phyloP scores from a whole-genome alignment of 2,113 vertebrate genomes.

The Numida meleagris region DNA sequence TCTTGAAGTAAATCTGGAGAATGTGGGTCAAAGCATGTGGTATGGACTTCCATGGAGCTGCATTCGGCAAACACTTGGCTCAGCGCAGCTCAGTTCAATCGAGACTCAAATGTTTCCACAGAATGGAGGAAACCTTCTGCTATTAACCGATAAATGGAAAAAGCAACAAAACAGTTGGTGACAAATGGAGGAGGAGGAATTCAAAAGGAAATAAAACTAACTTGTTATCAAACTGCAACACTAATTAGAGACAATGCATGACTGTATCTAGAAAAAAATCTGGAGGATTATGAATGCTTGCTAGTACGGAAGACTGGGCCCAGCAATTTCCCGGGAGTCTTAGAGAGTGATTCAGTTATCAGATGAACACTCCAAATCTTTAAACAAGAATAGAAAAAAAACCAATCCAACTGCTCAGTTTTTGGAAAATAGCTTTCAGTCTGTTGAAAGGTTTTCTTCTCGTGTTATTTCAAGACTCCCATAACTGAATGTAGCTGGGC shows the following conservation, averaged over 20 bases:
- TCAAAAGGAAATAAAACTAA: conserved; percentile 20
- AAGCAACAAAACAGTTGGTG: neutral
- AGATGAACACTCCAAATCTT: conserved; percentile 1
- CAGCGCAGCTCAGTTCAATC: neutral
- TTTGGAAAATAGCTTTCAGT: conserved; percentile 25
- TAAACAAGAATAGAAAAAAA: neutral
- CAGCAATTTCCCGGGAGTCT: conserved; percentile 9
- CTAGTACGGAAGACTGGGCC: neutral
- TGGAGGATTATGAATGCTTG: neutral
- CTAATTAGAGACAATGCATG: conserved; percentile 18
- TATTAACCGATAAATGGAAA: neutral
- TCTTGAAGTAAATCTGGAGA: neutral
- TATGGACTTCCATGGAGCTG: neutral
- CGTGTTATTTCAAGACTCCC: conserved; percentile 22
- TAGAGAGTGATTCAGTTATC: neutral
- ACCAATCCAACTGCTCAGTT: neutral
- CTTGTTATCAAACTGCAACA: neutral
- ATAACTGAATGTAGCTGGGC: conserved; percentile 18
- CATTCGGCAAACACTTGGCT: neutral
- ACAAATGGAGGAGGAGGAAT: neutral
- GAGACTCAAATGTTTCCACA: neutral
- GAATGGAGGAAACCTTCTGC: neutral
- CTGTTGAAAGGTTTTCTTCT: neutral
- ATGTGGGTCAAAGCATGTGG: neutral
- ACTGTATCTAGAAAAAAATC: neutral